These are phyloP conservation scores for Syngnathus scovelli DNA, from an alignment of 2,113 vertebrate genomes.

Conservation along the genomic window DNA sequence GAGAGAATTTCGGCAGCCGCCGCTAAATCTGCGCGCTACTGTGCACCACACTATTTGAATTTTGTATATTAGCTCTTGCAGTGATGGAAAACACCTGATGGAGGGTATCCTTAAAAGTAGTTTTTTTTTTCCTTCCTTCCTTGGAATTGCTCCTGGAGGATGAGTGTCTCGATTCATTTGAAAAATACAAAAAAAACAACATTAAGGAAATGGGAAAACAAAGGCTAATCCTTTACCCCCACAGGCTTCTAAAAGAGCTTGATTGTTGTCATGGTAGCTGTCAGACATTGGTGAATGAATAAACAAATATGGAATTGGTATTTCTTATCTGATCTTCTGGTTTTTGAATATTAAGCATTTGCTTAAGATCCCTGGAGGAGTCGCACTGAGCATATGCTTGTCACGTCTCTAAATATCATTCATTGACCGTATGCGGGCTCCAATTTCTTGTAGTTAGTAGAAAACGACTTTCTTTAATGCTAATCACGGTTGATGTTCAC, in stretches of 20 bases:
- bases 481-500: not conserved
- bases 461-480: not conserved
- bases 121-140: conserved; percentile 16
- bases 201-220: conserved; percentile 1
- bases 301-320: conserved; percentile 61
- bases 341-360: conserved; percentile 42
- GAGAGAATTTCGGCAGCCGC: not conserved
- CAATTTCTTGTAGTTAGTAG: conserved; percentile 20
- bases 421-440: not conserved
- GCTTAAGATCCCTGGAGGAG: conserved; percentile 30
- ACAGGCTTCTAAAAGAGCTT: conserved; percentile 28
- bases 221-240: conserved; percentile 2
- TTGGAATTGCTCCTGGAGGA: conserved; percentile 8
- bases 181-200: not conserved
- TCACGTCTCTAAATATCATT: conserved; percentile 16
- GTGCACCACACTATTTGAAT: conserved; percentile 7
- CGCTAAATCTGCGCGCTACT: not conserved
- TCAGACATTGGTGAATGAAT: conserved; percentile 48
- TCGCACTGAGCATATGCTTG: not conserved
- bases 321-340: conserved; percentile 53
- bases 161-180: conserved; percentile 12
- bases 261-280: conserved; percentile 55
- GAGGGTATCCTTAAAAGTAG: conserved; percentile 26
- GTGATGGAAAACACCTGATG: conserved; percentile 13
- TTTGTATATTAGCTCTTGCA: conserved; percentile 18